Base-by-base conservation (phyloP, 2,113 vertebrate genomes). In the Rana temporaria region DNA sequence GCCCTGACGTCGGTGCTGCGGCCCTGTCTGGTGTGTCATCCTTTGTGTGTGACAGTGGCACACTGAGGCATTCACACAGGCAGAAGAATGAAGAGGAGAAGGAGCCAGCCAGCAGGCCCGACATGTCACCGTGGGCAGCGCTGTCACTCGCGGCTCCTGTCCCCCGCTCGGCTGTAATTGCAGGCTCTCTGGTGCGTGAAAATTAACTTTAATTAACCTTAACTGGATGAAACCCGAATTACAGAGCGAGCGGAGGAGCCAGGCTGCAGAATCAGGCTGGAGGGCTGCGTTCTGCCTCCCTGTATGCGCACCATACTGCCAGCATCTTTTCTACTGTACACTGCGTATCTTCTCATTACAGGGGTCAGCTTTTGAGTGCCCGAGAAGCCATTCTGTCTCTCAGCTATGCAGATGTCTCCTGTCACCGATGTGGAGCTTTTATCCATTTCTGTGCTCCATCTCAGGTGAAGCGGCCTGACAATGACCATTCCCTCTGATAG, bases 121-220 rank as follows among this genome's bases (percentile, higher is more conserved):
- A 82, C 69, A 59, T 82, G 80, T 74, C 70, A 74, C 59, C 48
- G 56, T 32, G 79, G 79, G 69, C 70, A 66, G 60, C n/a, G 64
- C 42, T 66, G 70, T 72, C 68, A 57, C 69, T 74, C 18, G 79
- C 32, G 22, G 67, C 78, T 20, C 18, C 80, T 67, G 70, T 67
- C 70, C 80, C 42, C 62, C 52, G 79, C 79, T 82, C 60, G 6
- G 79, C 80, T 82, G 70, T 82, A 82, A 82, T 82, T 82, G 80
- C 60, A 74, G 80, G 80, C 72, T 82, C 80, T 82, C 52, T 82
- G 60, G 70, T 75, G 80, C 80, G 70, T 82, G 80, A 82, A 82
- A 82, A 82, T 82, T 82, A 82, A 74, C 80, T 82, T 82, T 82
- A 82, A 82, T 82, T 82, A 82, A 82, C 80, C 80, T 82, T 82